phyloP scores from a whole-genome alignment of 2,888 invertebrate species.

The Trachelus tabidus region DNA sequence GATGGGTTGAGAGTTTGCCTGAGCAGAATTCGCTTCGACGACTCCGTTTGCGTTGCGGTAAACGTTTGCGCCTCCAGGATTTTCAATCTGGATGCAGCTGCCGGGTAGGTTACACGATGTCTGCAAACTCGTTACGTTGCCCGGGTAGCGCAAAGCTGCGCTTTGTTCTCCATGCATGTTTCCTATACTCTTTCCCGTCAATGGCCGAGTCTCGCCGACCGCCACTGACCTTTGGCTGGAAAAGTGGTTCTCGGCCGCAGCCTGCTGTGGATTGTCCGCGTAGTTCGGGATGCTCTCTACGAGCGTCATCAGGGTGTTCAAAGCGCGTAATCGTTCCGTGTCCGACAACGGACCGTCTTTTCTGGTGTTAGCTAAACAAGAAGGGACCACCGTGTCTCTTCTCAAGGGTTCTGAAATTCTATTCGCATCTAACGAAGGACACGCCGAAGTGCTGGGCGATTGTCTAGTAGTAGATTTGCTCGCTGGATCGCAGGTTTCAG shows the following conservation, averaged over 20 bases:
- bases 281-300: neutral
- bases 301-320: neutral
- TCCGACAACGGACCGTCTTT: neutral
- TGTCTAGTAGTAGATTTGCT: neutral
- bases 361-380: neutral
- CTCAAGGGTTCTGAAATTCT: neutral
- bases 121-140: neutral
- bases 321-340: neutral
- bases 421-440: neutral
- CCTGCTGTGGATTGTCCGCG: neutral
- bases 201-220: neutral
- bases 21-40: neutral
- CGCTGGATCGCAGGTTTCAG: neutral
- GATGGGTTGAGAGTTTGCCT: neutral
- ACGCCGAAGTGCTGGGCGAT: neutral
- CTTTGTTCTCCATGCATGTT: neutral
- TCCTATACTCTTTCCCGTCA: neutral
- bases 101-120: neutral
- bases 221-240: neutral
- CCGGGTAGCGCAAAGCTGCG: neutral
- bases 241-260: neutral
- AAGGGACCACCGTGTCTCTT: neutral
- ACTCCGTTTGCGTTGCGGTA: neutral
- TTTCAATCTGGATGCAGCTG: neutral
- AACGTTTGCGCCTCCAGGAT: neutral